Base-by-base conservation (phyloP, 2,113 vertebrate species). In the Protomyctophum bolini region DNA sequence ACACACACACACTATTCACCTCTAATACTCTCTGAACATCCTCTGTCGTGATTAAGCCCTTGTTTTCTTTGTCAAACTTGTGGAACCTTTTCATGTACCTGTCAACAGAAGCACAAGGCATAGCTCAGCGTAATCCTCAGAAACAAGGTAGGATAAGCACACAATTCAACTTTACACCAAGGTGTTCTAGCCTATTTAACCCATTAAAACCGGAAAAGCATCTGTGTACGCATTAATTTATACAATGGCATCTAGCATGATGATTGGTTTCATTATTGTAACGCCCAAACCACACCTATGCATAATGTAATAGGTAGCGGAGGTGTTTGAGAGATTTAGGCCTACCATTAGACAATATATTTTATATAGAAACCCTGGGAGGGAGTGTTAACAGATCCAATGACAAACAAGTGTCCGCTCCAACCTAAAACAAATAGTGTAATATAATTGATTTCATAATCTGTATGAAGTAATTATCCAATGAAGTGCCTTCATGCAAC, bases 21-120 rank as follows among this genome's bases (percentile, higher is more conserved):
- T 95, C 88, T 87, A 95, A 85, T 58, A 94, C 94, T n/a, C 91
- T 87, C 73, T 95, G 94, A 80, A 95, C 94, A 69, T 95, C 94
- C 81, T 93, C 80, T 57, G 88, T 93, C 52, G 94, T 95, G 51
- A 96, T 94, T 81, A 95, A 96, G 55, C 94, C 93, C 79, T 95
- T 96, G 70, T 92, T 91, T 58, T 95, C 92, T 86, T 93, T 91
- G 87, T 95, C 94, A 63, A 95, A 94, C 85, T 93, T 95, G 82
- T 73, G 88, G 86, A 95, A 94, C 50, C 94, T 86, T 85, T 95
- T 95, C 83, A 93, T 94, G 78, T 94, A 94, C 83, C 94, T 94
- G 10, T 76, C 59, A 62, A 68, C 62, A 63, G 69, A 73, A 58
- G 47, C 65, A 28, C 21, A 12, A 45, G 66, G 47, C 29, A 65